phyloP scores from a whole-genome alignment of 1,140 invertebrate genomes.

The Heterodera schachtii region DNA sequence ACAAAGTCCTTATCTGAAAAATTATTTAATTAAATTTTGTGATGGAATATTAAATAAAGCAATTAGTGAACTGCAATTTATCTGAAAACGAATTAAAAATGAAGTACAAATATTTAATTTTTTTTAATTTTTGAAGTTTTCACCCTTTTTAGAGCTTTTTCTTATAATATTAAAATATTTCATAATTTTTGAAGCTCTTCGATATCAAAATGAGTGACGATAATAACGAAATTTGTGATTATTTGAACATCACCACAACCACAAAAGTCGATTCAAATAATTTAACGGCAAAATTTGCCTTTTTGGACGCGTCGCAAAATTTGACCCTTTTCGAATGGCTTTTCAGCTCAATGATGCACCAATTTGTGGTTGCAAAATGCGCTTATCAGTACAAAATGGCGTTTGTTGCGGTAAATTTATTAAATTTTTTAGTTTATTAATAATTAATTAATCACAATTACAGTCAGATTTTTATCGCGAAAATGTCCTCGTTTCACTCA shows the following conservation, averaged over 20 bases:
- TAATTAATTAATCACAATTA: no score
- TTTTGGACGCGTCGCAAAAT: not conserved
- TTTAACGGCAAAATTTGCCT: constrained; percentile 18
- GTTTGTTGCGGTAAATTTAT: not conserved
- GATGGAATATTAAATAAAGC: no score
- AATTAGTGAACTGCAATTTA: no score
- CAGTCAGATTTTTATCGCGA: not conserved
- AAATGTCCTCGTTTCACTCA: not conserved
- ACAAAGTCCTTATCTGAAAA: no score
- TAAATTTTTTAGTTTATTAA: not conserved
- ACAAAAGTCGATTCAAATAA: constrained; percentile 6
- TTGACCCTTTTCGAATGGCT: not conserved
- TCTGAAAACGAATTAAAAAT: no score
- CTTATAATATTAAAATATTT: no score
- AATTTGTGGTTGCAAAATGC: not conserved
- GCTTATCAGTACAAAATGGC: not conserved
- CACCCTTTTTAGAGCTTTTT: no score
- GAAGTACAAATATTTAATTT: no score
- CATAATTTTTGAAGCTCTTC: no score
- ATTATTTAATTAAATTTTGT: no score
- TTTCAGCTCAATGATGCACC: not conserved
- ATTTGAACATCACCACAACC: constrained; percentile 16
- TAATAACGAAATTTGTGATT: constrained; percentile 10
- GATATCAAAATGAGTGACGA: not conserved
- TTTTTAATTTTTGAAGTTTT: no score